Conservation (phyloP, 2,888 invertebrate species). For the Synergus japonicus region DNA sequence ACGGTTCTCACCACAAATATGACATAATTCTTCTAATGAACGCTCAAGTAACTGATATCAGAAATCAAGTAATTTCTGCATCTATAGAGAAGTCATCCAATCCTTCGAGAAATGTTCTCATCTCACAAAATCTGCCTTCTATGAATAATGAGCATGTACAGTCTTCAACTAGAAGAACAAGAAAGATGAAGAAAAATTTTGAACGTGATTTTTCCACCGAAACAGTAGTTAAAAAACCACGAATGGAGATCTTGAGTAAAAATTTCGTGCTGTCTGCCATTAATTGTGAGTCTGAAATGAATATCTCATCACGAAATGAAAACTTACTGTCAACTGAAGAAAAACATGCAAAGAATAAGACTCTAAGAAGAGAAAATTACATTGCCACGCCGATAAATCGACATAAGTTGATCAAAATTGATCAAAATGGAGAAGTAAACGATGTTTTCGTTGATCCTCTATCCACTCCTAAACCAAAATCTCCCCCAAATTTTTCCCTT, state of each 20-base stretch:
- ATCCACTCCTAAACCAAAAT: conserved; percentile 49
- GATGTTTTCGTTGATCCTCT: conserved; percentile 62
- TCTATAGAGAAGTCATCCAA: neutral
- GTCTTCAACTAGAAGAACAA: conserved; percentile 49
- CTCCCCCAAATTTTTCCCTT: conserved; percentile 63
- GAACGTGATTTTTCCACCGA: conserved; percentile 44
- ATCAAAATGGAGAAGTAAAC: conserved; percentile 39
- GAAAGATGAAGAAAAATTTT: conserved; percentile 50
- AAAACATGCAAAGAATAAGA: neutral
- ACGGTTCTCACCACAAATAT: conserved; percentile 82
- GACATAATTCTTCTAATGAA: conserved; percentile 79
- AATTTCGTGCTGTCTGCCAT: conserved; percentile 58
- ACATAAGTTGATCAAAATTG: neutral
- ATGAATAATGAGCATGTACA: conserved; percentile 3
- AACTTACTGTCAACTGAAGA: neutral
- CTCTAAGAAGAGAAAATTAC: conserved; percentile 66
- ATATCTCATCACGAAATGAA: neutral
- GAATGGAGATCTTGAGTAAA: conserved; percentile 43
- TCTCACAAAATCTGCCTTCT: neutral
- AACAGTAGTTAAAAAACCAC: conserved; percentile 46
- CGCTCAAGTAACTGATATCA: conserved; percentile 49
- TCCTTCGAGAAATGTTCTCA: conserved; percentile 10
- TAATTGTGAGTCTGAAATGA: conserved; percentile 43
- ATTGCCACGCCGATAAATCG: conserved; percentile 51
- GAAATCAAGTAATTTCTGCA: conserved; percentile 9